These are phyloP conservation scores for Forbesichthys papilliferus DNA, from an alignment of 2,113 vertebrate species.

Conservation along the genomic window DNA sequence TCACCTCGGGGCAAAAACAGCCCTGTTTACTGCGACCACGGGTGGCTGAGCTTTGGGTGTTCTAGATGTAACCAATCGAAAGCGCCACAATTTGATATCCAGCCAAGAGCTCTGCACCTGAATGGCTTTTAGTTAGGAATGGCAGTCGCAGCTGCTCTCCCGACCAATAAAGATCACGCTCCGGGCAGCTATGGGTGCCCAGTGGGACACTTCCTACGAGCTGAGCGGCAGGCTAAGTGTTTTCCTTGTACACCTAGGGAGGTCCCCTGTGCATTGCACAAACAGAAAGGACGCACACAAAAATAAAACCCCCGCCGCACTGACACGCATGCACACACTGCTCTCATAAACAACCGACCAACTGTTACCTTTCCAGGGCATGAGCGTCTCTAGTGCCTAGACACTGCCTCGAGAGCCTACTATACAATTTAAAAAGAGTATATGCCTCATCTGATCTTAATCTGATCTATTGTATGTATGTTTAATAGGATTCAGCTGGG, in stretches of 20 bases:
- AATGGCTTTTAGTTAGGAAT: constrained; percentile 39
- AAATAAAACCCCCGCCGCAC: constrained; percentile 15
- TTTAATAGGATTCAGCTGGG: constrained; percentile 29
- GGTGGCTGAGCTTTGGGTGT: constrained; percentile 30
- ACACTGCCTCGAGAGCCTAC: neutral
- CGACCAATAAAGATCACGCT: constrained; percentile 43
- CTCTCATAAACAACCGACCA: neutral
- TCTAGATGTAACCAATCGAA: constrained; percentile 61
- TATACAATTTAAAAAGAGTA: constrained; percentile 13
- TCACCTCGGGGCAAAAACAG: constrained; percentile 36
- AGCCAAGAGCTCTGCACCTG: constrained; percentile 23
- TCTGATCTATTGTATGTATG: constrained; percentile 13
- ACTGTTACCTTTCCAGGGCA: neutral
- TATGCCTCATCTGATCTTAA: constrained; percentile 20
- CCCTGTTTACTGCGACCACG: constrained; percentile 31
- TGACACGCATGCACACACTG: neutral
- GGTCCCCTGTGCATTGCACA: constrained; percentile 37
- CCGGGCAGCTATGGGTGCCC: constrained; percentile 33
- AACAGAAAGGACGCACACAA: constrained; percentile 20
- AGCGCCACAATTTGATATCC: constrained; percentile 34
- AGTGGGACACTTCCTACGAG: constrained; percentile 48
- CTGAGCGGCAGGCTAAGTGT: constrained; percentile 59
- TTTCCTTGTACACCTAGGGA: constrained; percentile 37
- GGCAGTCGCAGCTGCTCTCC: constrained; percentile 68
- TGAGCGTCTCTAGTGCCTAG: neutral